A percentile compares a stretch with the other conserved stretches of the same genome.
These are phyloP conservation scores for Ivindomyrus marchei DNA, from an alignment of 2,113 vertebrate species.

Conservation along the genomic window DNA sequence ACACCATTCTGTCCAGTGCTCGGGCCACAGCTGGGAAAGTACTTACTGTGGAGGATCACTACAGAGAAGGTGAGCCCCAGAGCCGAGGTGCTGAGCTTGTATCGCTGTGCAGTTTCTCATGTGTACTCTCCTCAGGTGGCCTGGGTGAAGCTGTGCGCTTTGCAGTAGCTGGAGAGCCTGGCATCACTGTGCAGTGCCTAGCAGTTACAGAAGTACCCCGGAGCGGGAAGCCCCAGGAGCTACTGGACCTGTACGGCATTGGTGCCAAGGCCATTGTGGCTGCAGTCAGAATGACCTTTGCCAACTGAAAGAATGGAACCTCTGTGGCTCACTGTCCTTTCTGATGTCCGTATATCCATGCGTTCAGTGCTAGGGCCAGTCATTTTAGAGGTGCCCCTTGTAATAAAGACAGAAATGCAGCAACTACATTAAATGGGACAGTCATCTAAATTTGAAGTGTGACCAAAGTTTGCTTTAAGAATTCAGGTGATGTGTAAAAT, in stretches of 20 bases:
- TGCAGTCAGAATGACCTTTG: constrained; percentile 62
- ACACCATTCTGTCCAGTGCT: constrained; percentile 66
- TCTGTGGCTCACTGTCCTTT: background rate
- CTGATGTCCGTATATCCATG: background rate
- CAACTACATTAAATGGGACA: background rate
- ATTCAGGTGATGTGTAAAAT: background rate
- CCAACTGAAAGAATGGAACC: constrained; percentile 48
- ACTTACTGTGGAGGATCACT: constrained; percentile 82
- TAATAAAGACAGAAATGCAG: background rate
- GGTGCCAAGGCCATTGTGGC: constrained; percentile 65
- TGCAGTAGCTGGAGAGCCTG: constrained; percentile 64
- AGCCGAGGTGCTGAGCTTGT: background rate
- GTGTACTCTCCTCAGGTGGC: constrained; percentile 57
- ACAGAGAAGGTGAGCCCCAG: constrained; percentile 64
- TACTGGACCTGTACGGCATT: constrained; percentile 72
- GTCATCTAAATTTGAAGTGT: background rate
- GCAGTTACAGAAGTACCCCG: constrained; percentile 64
- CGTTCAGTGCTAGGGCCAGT: background rate
- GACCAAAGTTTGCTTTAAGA: background rate
- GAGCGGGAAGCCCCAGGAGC: constrained; percentile 70
- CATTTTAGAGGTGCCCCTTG: background rate
- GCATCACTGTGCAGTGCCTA: constrained; percentile 64
- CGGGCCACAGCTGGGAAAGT: constrained; percentile 65
- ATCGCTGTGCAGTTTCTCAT: background rate
- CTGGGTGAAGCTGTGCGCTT: constrained; percentile 74